These are phyloP conservation scores for Oryzias curvinotus DNA, from an alignment of 2,113 vertebrate species.

Conservation along the genomic window DNA sequence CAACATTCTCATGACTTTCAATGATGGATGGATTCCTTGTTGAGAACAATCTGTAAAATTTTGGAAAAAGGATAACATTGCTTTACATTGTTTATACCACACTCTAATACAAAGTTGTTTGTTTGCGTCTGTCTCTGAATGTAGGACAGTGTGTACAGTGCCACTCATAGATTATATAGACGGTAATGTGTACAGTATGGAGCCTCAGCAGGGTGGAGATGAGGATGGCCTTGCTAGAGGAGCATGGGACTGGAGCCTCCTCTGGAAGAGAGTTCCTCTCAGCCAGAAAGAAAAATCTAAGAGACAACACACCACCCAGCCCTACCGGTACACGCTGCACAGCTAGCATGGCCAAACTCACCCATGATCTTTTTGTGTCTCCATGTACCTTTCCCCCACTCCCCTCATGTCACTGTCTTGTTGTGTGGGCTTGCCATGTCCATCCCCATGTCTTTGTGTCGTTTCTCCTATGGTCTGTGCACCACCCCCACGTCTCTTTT, in stretches of 20 bases:
- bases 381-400: conserved; percentile 67
- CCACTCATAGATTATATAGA: conserved; percentile 99
- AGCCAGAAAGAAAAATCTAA: conserved; percentile 93
- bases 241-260: conserved; percentile 98
- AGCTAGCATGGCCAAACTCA: conserved; percentile 66
- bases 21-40: too few relatives aligned
- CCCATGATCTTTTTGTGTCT: conserved; percentile 69
- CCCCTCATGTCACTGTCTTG: conserved; percentile 59
- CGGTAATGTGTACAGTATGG: conserved; percentile 97
- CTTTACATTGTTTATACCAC: too few relatives aligned
- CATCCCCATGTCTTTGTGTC: conserved; percentile 50
- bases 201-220: conserved; percentile 97
- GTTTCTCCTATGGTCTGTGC: conserved; percentile 15
- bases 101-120: conserved; percentile 2
- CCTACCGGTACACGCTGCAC: conserved; percentile 88
- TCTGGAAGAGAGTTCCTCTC: conserved; percentile 97
- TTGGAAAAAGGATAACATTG: too few relatives aligned
- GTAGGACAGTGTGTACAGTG: conserved; percentile 97
- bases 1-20: too few relatives aligned
- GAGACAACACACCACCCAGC: conserved; percentile 91
- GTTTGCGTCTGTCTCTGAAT: conserved; percentile 65
- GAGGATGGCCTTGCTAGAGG: conserved; percentile 97
- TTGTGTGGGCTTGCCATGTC: conserved; percentile 33
- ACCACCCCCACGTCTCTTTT: conserved; percentile 9
- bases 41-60: too few relatives aligned